phyloP scores from a whole-genome alignment of 2,797 vertebrate species.

The Acanthornis magna region DNA sequence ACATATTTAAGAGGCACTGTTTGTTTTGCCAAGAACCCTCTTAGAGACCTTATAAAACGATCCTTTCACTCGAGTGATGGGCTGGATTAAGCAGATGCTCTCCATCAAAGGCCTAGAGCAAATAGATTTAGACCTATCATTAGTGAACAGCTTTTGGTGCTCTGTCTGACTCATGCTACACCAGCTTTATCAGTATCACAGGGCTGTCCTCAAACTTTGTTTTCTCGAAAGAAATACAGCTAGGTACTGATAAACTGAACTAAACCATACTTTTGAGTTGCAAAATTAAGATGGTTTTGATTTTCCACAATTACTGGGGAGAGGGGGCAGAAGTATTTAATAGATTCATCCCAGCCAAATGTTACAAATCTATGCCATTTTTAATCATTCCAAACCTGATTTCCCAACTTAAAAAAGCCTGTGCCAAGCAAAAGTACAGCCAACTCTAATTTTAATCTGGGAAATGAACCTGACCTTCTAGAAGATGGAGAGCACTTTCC shows the following conservation, averaged over 20 bases:
- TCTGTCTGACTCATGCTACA: background rate
- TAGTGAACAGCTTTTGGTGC: background rate
- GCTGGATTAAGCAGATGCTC: slow-evolving; percentile 36
- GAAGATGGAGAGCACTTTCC: background rate
- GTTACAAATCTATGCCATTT: background rate
- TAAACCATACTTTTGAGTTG: background rate
- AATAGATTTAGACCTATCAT: background rate
- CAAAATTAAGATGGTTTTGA: background rate
- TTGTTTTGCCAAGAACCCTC: slow-evolving; percentile 33
- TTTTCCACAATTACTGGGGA: background rate
- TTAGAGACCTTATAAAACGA: slow-evolving; percentile 40
- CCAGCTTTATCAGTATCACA: background rate
- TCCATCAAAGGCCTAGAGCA: slow-evolving; percentile 4
- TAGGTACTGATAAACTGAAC: background rate
- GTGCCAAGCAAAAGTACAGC: background rate
- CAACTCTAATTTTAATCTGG: background rate
- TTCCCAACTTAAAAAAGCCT: background rate
- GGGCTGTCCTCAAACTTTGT: background rate
- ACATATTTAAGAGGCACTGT: slow-evolving; percentile 19
- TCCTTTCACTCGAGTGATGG: slow-evolving; percentile 12
- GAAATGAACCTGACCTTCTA: background rate
- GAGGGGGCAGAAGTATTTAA: background rate
- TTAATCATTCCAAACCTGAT: background rate
- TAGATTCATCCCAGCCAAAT: background rate
- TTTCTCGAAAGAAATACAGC: background rate